Conservation (phyloP, 2,113 vertebrate genomes). For the Cisticola juncidis region DNA sequence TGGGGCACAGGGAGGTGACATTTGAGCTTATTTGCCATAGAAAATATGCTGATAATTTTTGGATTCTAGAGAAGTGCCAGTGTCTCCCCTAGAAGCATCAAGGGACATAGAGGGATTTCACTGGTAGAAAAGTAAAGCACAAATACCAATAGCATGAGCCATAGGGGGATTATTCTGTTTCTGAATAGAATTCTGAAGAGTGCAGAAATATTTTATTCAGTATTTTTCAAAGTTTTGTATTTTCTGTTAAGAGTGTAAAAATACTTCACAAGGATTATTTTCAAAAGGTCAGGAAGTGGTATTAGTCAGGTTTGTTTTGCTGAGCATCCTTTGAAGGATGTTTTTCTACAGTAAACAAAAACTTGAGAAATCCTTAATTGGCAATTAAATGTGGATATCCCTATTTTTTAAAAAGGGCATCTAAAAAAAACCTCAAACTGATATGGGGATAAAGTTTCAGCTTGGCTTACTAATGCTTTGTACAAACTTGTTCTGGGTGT, state of each 20-base stretch:
- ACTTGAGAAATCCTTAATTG: constrained; percentile 31
- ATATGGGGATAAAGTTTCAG: background rate
- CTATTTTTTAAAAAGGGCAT: background rate
- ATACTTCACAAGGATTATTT: constrained; percentile 19
- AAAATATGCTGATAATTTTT: background rate
- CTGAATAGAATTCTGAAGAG: background rate
- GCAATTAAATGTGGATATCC: constrained; percentile 5
- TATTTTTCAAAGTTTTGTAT: background rate
- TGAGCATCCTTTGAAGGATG: background rate
- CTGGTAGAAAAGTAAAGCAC: background rate
- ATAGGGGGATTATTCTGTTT: background rate
- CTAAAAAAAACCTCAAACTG: background rate
- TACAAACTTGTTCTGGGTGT: background rate
- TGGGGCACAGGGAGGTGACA: background rate
- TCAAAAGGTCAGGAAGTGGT: constrained; percentile 24
- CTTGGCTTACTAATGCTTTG: background rate
- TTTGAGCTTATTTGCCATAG: background rate
- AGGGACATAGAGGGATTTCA: background rate
- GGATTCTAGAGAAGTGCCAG: background rate
- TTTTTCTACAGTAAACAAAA: constrained; percentile 36
- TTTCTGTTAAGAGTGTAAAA: background rate
- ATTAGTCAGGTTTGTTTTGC: constrained; percentile 11
- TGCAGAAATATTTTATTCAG: background rate
- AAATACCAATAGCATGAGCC: background rate
- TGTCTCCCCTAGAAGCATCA: background rate